These are phyloP conservation scores for Orius insidiosus DNA, from an alignment of 1,140 invertebrate genomes.

Conservation along the genomic window DNA sequence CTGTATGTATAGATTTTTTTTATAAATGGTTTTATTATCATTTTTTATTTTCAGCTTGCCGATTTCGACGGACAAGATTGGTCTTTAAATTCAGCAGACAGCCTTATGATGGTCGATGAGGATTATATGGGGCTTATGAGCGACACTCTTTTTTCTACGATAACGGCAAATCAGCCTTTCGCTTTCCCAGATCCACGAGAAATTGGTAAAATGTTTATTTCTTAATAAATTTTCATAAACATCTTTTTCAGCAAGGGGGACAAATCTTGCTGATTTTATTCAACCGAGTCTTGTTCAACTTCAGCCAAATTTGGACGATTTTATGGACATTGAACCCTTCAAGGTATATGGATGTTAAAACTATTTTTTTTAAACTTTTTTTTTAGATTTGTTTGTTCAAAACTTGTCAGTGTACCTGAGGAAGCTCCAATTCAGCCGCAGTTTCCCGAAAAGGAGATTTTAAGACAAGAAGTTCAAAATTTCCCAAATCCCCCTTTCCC, in stretches of 20 bases:
- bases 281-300: conserved; percentile 92
- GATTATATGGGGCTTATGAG: conserved; percentile 79
- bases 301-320: conserved; percentile 93
- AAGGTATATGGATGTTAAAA: conserved; percentile 42
- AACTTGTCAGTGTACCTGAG: conserved; percentile 45
- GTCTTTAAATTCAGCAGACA: conserved; percentile 41
- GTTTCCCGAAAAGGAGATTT: too few species aligned
- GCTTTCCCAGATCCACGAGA: conserved; percentile 92
- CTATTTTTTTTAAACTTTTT: conserved; percentile 14
- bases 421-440: conserved; percentile 25
- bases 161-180: conserved; percentile 75
- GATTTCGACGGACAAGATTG: conserved; percentile 64
- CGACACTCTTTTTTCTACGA: conserved; percentile 76
- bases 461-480: conserved; percentile 3
- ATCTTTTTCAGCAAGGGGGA: conserved; percentile 33
- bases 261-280: conserved; percentile 82
- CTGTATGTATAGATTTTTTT: conserved; percentile 34
- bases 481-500: conserved; percentile 10
- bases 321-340: conserved; percentile 78
- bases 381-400: conserved; percentile 38
- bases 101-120: conserved; percentile 60
- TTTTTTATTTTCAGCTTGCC: conserved; percentile 21
- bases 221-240: conserved; percentile 7
- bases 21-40: conserved; percentile 1
- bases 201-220: conserved; percentile 50